phyloP scores from a whole-genome alignment of 2,797 vertebrate species.

The Lutra lutra region DNA sequence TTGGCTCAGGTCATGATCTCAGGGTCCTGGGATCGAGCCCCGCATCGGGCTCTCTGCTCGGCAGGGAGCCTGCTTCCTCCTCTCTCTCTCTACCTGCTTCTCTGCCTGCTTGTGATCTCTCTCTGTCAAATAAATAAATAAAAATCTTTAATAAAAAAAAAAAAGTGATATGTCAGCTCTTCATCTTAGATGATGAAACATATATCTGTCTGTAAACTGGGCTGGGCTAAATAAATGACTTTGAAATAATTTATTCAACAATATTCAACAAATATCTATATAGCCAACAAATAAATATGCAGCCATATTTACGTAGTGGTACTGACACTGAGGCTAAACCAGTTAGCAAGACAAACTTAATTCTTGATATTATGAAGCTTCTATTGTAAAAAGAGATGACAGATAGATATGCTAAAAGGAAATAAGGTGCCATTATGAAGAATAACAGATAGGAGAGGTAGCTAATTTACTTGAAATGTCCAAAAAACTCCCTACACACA shows the following conservation, averaged over 20 bases:
- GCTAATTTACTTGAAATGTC: not conserved
- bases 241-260: not conserved
- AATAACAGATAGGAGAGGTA: not conserved
- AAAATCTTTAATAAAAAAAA: too few species aligned
- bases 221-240: not conserved
- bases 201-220: not conserved
- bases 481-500: not conserved
- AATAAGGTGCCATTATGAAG: not conserved
- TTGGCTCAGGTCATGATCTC: too few species aligned
- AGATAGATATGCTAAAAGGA: not conserved
- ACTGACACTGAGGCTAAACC: not conserved
- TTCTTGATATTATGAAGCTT: not conserved
- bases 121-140: too few species aligned
- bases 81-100: too few species aligned
- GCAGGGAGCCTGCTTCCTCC: too few species aligned
- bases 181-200: not conserved
- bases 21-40: too few species aligned
- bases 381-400: not conserved
- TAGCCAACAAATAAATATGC: not conserved
- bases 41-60: too few species aligned
- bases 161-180: not conserved
- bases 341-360: not conserved
- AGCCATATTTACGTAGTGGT: not conserved
- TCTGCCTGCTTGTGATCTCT: too few species aligned
- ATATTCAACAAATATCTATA: slow-evolving; percentile 3